These are phyloP conservation scores for Ashinkailepas kermadecensis DNA, from an alignment of 2,888 invertebrate genomes.

Conservation along the genomic window DNA sequence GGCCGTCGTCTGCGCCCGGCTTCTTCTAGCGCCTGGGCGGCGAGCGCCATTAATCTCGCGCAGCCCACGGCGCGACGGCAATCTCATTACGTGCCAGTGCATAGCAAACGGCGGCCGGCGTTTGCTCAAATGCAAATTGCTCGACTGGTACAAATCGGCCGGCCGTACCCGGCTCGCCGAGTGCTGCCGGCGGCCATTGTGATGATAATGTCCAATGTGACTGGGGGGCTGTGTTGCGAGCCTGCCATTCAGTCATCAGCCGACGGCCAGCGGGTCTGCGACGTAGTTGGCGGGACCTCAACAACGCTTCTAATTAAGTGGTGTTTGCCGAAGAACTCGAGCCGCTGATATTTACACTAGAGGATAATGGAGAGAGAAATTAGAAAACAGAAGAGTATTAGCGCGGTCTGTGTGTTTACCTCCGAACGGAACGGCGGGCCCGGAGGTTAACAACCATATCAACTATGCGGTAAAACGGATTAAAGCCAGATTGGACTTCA, in stretches of 20 bases:
- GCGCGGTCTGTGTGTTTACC: not conserved
- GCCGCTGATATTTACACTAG: not conserved
- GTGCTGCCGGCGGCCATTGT: not conserved
- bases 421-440: too few species aligned
- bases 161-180: not conserved
- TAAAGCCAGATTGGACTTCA: too few species aligned
- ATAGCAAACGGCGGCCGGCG: not conserved
- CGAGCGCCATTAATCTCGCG: not conserved
- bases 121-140: constrained; percentile 1
- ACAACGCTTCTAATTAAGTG: constrained; percentile 8
- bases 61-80: not conserved
- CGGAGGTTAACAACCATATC: too few species aligned
- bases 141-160: not conserved
- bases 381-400: not conserved
- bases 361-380: not conserved
- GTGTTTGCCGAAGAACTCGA: constrained; percentile 10
- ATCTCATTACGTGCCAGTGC: not conserved
- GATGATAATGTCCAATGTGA: not conserved
- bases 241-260: not conserved
- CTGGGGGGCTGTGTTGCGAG: too few species aligned
- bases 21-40: not conserved
- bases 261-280: not conserved
- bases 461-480: too few species aligned
- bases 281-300: not conserved
- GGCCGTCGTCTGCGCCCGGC: not conserved